These are phyloP conservation scores for Serranus cabrilla DNA, from an alignment of 2,797 vertebrate species.

Conservation along the genomic window DNA sequence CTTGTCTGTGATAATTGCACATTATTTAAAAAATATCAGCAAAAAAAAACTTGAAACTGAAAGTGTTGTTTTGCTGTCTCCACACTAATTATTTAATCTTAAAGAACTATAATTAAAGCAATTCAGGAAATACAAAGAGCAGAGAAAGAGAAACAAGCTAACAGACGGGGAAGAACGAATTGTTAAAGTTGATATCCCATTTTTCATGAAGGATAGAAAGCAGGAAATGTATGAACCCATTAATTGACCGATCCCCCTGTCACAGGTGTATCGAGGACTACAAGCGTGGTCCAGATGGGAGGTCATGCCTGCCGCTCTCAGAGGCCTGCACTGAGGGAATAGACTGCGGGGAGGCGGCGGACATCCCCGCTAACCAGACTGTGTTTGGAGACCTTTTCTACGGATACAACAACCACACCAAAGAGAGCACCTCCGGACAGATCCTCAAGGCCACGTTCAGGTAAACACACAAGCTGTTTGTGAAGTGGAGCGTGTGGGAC, in stretches of 20 bases:
- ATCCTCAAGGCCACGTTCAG: constrained; percentile 97
- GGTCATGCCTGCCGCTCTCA: constrained; percentile 93
- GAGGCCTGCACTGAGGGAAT: constrained; percentile 92
- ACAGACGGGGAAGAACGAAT: fast-evolving
- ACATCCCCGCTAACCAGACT: constrained; percentile 96
- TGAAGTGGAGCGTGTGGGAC: constrained; percentile 42
- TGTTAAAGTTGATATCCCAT: background rate
- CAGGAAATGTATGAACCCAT: background rate
- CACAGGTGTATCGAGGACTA: constrained; percentile 97
- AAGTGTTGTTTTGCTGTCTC: too few species aligned
- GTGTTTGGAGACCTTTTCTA: constrained; percentile 98
- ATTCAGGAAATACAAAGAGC: background rate
- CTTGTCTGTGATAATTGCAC: too few species aligned
- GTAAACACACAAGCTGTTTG: constrained; percentile 76
- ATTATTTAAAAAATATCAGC: too few species aligned
- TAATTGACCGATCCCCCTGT: background rate
- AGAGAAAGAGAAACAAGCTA: background rate
- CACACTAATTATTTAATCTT: too few species aligned
- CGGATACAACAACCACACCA: constrained; percentile 96
- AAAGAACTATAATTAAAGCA: too few species aligned
- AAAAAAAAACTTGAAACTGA: too few species aligned
- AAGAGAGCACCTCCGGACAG: constrained; percentile 91
- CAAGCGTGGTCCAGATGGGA: constrained; percentile 92
- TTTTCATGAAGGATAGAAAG: background rate
- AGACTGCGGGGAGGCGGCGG: constrained; percentile 91